Evolutionary conservation across 2,797 vertebrate genomes (phyloP).

Genomic region (Salmo trutta): DNA sequence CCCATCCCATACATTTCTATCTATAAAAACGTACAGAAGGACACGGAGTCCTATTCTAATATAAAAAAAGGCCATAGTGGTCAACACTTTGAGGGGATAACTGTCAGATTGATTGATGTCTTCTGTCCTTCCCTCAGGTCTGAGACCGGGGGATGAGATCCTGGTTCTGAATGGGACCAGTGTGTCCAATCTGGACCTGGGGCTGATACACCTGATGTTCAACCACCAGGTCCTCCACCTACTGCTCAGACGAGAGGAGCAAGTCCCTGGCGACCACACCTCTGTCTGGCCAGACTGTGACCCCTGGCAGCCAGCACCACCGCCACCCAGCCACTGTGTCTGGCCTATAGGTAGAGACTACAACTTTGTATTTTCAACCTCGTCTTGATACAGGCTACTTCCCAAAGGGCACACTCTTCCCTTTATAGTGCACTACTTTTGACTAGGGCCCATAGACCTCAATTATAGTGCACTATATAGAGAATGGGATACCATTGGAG

Average conservation of each 20-base stretch:
- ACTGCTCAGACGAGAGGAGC: slow-evolving; percentile 73
- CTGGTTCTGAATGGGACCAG: slow-evolving; percentile 81
- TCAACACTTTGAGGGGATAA: too few species aligned
- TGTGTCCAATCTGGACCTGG: slow-evolving; percentile 82
- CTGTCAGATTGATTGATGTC: not conserved
- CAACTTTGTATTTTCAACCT: too few species aligned
- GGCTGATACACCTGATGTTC: slow-evolving; percentile 86
- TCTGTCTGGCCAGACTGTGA: slow-evolving; percentile 73
- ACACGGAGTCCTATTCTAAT: too few species aligned
- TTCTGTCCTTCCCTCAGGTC: slow-evolving; percentile 66
- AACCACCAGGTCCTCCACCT: slow-evolving; percentile 80
- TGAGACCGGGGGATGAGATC: slow-evolving; percentile 87
- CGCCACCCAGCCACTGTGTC: slow-evolving; percentile 69
- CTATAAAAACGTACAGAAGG: too few species aligned
- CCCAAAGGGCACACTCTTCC: too few species aligned
- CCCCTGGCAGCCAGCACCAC: slow-evolving; percentile 49
- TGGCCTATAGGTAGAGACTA: slow-evolving; percentile 68
- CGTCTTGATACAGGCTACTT: too few species aligned
- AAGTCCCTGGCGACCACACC: slow-evolving; percentile 27
- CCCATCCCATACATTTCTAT: too few species aligned
- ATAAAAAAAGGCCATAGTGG: too few species aligned
- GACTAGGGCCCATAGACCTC: too few species aligned
- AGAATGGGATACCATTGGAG: too few species aligned
- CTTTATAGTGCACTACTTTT: too few species aligned
- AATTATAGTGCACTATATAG: too few species aligned